Conservation (phyloP, 2,113 vertebrate species). For the Lagopus muta region DNA sequence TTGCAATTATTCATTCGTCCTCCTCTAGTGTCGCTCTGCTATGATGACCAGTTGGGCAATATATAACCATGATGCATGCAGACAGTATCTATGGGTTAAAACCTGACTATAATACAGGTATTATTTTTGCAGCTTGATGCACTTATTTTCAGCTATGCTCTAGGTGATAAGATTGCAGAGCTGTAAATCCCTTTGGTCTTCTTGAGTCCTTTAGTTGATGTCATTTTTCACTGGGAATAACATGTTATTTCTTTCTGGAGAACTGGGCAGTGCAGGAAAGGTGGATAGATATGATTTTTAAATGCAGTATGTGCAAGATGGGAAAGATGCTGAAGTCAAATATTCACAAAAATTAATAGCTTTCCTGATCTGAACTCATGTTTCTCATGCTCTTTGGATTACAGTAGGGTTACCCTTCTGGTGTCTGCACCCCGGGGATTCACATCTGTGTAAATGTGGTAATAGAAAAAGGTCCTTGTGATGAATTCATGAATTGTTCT, state of each 20-base stretch:
- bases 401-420: conserved; percentile 76
- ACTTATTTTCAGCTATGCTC: conserved; percentile 53
- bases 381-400: conserved; percentile 80
- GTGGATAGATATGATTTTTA: conserved; percentile 58
- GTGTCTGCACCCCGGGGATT: conserved; percentile 78
- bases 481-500: conserved; percentile 86
- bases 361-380: conserved; percentile 78
- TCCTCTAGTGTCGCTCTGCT: background rate
- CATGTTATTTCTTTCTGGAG: conserved; percentile 45
- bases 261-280: background rate
- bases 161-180: conserved; percentile 67
- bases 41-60: background rate
- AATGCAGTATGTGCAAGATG: conserved; percentile 42
- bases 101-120: background rate
- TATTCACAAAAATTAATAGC: conserved; percentile 74
- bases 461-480: conserved; percentile 72
- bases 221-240: conserved; percentile 60
- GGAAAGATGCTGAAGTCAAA: conserved; percentile 65
- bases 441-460: conserved; percentile 83
- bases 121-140: conserved; percentile 62
- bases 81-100: conserved; percentile 14
- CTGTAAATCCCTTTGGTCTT: conserved; percentile 63
- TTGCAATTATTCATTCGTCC: background rate
- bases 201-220: conserved; percentile 52
- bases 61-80: background rate